These are phyloP conservation scores for Coptodon rendalli DNA, from an alignment of 2,113 vertebrate genomes.

Conservation along the genomic window DNA sequence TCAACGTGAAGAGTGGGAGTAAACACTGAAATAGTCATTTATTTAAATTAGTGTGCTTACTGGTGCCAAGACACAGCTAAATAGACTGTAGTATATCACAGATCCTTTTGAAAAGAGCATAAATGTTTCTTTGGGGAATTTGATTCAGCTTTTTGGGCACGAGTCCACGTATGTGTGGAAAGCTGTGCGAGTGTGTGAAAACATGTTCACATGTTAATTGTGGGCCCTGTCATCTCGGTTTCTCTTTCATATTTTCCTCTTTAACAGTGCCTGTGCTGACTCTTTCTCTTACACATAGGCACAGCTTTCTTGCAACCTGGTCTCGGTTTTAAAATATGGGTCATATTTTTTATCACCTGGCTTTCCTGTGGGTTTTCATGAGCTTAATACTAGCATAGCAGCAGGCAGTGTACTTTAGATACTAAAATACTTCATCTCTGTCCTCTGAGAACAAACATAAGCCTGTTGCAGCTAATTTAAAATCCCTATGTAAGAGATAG, in stretches of 20 bases:
- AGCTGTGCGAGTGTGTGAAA: not conserved
- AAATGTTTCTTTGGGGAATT: conserved; percentile 25
- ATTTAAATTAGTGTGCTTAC: conserved; percentile 49
- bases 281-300: not conserved
- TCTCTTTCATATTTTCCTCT: not conserved
- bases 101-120: conserved; percentile 11
- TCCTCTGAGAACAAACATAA: conserved; percentile 43
- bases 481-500: conserved; percentile 26
- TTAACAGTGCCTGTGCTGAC: not conserved
- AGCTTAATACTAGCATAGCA: not conserved
- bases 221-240: not conserved
- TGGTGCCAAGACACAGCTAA: conserved; percentile 41
- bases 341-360: conserved; percentile 30
- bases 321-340: not conserved
- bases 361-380: conserved; percentile 9
- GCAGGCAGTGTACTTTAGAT: not conserved
- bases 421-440: conserved; percentile 7
- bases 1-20: not conserved
- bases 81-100: conserved; percentile 39
- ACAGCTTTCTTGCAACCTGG: not conserved
- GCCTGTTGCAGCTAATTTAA: conserved; percentile 31
- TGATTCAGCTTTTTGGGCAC: not conserved
- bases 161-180: not conserved
- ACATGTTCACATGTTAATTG: not conserved
- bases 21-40: conserved; percentile 37